A percentile compares a stretch with the other conserved stretches of the same genome.
Conservation (phyloP, 2,113 vertebrate genomes). For the Epinephelus lanceolatus region DNA sequence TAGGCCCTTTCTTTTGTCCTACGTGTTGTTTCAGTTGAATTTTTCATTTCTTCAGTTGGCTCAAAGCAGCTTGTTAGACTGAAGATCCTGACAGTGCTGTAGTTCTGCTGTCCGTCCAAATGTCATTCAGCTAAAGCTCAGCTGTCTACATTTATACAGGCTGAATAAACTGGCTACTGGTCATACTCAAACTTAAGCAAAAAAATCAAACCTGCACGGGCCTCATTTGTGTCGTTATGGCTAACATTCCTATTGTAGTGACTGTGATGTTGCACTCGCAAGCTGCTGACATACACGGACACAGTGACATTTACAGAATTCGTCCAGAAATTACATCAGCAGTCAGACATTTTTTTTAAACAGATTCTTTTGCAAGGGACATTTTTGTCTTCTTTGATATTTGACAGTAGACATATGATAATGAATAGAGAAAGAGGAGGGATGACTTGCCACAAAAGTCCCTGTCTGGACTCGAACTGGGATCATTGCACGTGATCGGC, state of each 20-base stretch:
- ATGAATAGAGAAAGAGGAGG: neutral
- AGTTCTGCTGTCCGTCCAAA: slow-evolving; percentile 57
- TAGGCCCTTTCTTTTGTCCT: slow-evolving; percentile 9
- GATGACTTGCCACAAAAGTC: neutral
- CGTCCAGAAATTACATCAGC: too few relatives aligned
- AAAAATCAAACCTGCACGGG: neutral
- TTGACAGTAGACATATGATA: neutral
- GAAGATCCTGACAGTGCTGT: slow-evolving; percentile 49
- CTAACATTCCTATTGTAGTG: neutral
- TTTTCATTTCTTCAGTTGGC: slow-evolving; percentile 58
- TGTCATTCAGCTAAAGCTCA: slow-evolving; percentile 39
- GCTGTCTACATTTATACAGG: slow-evolving; percentile 52
- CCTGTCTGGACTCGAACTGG: neutral
- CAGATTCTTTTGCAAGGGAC: too few relatives aligned
- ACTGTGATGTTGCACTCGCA: neutral
- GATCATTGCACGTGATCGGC: neutral
- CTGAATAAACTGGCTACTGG: slow-evolving; percentile 31
- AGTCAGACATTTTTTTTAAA: too few relatives aligned
- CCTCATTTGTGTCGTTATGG: neutral
- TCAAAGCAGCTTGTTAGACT: slow-evolving; percentile 67
- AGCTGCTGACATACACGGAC: slow-evolving; percentile 25
- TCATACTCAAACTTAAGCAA: slow-evolving; percentile 12
- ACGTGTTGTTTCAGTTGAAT: slow-evolving; percentile 58
- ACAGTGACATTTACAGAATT: neutral
- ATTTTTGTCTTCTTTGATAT: slow-evolving; percentile 24